Evolutionary conservation across 2,797 vertebrate genomes (phyloP), one percentile per base, ranked within the genome.

Genomic region (Sebastes iracundus): DNA sequence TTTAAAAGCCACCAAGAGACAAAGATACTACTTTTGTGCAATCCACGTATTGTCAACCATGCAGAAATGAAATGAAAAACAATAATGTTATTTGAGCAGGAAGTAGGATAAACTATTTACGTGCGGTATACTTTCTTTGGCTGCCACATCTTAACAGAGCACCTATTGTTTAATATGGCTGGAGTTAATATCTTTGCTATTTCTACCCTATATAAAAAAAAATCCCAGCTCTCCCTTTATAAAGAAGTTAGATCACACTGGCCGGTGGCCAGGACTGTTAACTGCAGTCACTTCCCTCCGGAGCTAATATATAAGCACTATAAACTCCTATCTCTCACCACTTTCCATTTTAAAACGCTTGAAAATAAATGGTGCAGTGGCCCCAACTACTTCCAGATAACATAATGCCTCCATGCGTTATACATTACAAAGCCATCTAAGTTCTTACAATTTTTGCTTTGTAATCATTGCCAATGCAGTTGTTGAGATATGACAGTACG

Each of bases 281-380:
- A 79, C 78, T 67, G 67, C 61, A 58, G 46, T 38, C 52, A 60
- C 30, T 79, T 75, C 25, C 79, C 70, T 69, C 67, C 28, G 75
- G 68, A 80, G 74, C 68, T 49, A 75, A 81, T 65, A 84, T 68
- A 73, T 52, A 75, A 81, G 68, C 71, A 75, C 75, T 82, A 64
- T 78, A 81, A 86, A 86, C 62, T 56, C 18, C 23, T 66, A 60
- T 87, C 49, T 52, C 35, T 77, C 71, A 69, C 25, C 65, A 71
- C 52, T 81, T 73, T 72, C 42, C 76, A 87, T 69, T 81, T 75
- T 73, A 65, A 85, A 85, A 85, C 18, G 4, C 62, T 67, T 75
- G 73, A 22, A 81, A 72, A 84, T 81, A 74, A 77, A 78, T 79
- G 77, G 33, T 27, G 66, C 66, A 71, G 60, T 62, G 70, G 56